Base-by-base conservation (phyloP, 2,113 vertebrate species). In the Xiphorhynchus elegans region DNA sequence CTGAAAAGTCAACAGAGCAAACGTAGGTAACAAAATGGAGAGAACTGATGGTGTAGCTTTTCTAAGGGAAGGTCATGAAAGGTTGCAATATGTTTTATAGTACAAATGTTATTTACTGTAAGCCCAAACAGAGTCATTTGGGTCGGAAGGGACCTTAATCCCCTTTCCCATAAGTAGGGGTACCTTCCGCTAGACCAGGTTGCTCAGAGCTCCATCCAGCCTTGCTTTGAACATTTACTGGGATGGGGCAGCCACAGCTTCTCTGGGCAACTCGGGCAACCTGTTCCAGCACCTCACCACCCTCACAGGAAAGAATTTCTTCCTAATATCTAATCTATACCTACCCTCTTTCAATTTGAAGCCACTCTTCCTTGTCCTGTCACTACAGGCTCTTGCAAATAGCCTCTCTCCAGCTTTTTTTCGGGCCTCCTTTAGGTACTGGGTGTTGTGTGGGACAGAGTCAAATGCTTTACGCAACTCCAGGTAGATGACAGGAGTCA, bases 251-350 rank as follows among this genome's bases (percentile, higher is more conserved):
- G 2, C 17, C 33, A 16, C 10, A 46, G 16, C 2, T 68, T 17
- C 46, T 14, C 3, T 40, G 19, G 13, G 39, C 0, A 75, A 7
- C 23, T 13, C 67, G 10, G 13, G 39, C 0, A 75, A 7, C 23
- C 16, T 75, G 10, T 26, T 2, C 17, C 20, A 52, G 62, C 1
- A 12, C 6, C n/a, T 31, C 24, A 25, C 5, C 28, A 31, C 7
- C 10, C 13, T 29, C 46, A n/a, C 6, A n/a, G 33, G 15, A 5
- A 67, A 60, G 10, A 17, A 29, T 17, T 39, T 12, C 59, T 62
- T 62, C 35, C 35, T 26, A 5, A 62, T 62, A 28, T 26, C 35
- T 39, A 37, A 17, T 39, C 16, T 62, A 62, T 28, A 62, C 17
- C 59, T 26, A 18, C 24, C 37, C 35, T 35, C 33, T 58, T n/a